phyloP scores from a whole-genome alignment of 1,140 invertebrate genomes.

The Tetramorium parvispinum region DNA sequence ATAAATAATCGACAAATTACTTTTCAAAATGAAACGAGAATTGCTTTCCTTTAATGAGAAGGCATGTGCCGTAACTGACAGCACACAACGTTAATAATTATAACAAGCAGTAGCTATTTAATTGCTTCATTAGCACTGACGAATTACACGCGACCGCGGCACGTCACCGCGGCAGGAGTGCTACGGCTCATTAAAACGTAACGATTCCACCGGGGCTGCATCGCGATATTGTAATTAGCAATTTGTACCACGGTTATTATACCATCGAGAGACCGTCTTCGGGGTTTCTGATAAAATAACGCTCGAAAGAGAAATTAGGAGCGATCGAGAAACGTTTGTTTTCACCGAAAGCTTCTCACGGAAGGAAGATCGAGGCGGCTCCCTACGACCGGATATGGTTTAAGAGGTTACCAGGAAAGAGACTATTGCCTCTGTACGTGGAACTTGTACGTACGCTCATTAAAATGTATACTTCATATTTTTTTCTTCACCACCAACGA shows the following conservation, averaged over 20 bases:
- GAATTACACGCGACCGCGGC: slow-evolving; percentile 48
- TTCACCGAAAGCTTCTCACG: slow-evolving; percentile 10
- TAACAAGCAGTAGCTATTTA: slow-evolving; percentile 68
- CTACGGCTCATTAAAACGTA: slow-evolving; percentile 27
- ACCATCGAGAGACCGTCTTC: neutral
- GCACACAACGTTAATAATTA: slow-evolving; percentile 65
- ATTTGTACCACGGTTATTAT: slow-evolving; percentile 32
- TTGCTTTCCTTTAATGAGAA: neutral
- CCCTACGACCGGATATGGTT: slow-evolving; percentile 37
- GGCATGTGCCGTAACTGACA: neutral
- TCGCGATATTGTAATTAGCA: slow-evolving; percentile 26
- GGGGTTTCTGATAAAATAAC: slow-evolving; percentile 55
- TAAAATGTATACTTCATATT: slow-evolving; percentile 14
- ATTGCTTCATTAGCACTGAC: slow-evolving; percentile 65
- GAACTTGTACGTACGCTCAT: slow-evolving; percentile 29
- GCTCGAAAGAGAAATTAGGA: slow-evolving; percentile 9
- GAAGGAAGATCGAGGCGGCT: slow-evolving; percentile 27
- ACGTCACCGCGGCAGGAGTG: slow-evolving; percentile 9
- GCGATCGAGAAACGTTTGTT: neutral
- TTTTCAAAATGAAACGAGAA: neutral
- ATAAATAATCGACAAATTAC: neutral
- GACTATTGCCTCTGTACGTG: neutral
- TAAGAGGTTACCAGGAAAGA: slow-evolving; percentile 43
- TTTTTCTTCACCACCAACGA: neutral
- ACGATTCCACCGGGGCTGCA: neutral